Evolutionary conservation across 92 coral and sea anemone species (phyloP).

Genomic region (Actinernus sp.): DNA sequence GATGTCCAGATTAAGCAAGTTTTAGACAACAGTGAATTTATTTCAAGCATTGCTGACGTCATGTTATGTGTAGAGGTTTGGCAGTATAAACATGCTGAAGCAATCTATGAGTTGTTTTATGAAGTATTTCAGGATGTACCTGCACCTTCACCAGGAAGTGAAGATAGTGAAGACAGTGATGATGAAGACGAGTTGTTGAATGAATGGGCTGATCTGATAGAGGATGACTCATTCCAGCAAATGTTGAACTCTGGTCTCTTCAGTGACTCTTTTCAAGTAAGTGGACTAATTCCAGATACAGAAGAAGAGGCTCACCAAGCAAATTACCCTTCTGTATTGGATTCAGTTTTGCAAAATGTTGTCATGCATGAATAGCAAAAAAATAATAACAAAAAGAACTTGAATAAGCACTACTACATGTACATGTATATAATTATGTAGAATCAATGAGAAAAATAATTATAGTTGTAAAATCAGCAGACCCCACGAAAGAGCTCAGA

Average conservation of each 20-base stretch:
- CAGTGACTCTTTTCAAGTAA: slow-evolving; percentile 18
- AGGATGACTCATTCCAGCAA: slow-evolving; percentile 35
- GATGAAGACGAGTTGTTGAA: slow-evolving; percentile 11
- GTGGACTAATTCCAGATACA: slow-evolving; percentile 4
- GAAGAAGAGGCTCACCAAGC: slow-evolving; percentile 22
- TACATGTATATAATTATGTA: too few species aligned
- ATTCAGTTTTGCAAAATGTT: slow-evolving; percentile 13
- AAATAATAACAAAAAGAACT: too few species aligned
- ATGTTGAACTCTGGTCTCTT: slow-evolving; percentile 13
- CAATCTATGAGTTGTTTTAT: slow-evolving; percentile 27
- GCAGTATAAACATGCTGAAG: slow-evolving; percentile 47
- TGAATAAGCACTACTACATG: too few species aligned
- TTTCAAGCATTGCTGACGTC: slow-evolving; percentile 28
- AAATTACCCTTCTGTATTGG: slow-evolving; percentile 13
- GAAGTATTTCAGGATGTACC: slow-evolving; percentile 43
- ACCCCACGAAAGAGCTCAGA: too few species aligned
- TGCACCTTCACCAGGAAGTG: slow-evolving; percentile 20
- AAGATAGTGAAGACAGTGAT: slow-evolving; percentile 23
- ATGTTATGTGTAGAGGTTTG: slow-evolving; percentile 27
- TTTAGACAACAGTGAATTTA: slow-evolving; percentile 20
- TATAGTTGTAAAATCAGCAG: too few species aligned
- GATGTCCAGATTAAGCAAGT: slow-evolving; percentile 42
- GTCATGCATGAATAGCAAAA: background rate
- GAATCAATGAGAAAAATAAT: too few species aligned
- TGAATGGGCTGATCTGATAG: slow-evolving; percentile 8